Base-by-base conservation (phyloP, 2,888 invertebrate genomes). In the Thyatira batis region DNA sequence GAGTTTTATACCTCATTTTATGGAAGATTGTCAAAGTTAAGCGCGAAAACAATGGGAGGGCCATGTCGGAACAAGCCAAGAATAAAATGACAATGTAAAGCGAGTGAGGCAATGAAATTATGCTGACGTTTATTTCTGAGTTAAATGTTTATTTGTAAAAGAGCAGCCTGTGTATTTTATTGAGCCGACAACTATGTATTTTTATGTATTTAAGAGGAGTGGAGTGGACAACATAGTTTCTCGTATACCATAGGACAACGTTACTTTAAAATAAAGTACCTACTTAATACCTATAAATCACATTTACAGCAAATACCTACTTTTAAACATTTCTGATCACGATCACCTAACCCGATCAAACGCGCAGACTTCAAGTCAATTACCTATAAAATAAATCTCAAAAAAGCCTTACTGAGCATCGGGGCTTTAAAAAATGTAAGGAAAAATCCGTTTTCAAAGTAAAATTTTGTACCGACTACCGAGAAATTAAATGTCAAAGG, bases 1-100 rank as follows among this genome's bases (percentile, higher is more conserved):
- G 61, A 65, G 65, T 72, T 80, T 79, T 73, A 73, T 73, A 70
- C 67, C 55, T 67, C 64, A 65, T 75, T 78, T 73, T 73, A 76
- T 64, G 60, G 62, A 71, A 76, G 69, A 76, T 72, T 76, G 74
- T 69, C 71, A 71, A 75, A 76, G 72, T 73, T 70, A 65, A 69
- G 66, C 68, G 63, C 55, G 65, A 67, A 73, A 74, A 74, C 71
- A 76, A 74, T 75, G 69, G 67, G 50, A 57, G 63, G 58, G 64
- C 58, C 25, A 60, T 59, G 68, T 57, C 62, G 60, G 63, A 63
- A 62, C 63, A 62, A 55, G 58, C 60, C 57, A 62, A 61, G 66
- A 69, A 68, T 69, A 65, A 65, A 65, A 60, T 65, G 57, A 58
- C 55, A 65, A 73, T 71, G 72, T 71, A 75, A 67, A 71, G 63